Conservation (phyloP, 2,797 vertebrate species). For the Mycteria americana region DNA sequence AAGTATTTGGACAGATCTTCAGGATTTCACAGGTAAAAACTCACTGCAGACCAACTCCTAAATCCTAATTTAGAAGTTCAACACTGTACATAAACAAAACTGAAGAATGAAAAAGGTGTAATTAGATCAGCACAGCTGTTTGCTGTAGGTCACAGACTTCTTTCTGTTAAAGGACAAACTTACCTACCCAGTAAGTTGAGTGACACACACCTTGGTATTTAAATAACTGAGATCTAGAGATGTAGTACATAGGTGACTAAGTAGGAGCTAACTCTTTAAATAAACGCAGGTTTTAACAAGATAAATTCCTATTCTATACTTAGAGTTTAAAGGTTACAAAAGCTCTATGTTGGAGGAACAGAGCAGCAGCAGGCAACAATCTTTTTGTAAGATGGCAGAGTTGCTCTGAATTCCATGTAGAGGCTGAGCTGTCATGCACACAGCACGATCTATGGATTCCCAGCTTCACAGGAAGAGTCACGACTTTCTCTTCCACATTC, state of each 20-base stretch:
- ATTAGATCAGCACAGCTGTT: background rate
- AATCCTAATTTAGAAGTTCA: background rate
- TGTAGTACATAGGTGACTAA: constrained; percentile 20
- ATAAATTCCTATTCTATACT: background rate
- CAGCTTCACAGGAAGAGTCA: background rate
- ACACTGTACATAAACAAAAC: background rate
- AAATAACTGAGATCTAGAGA: constrained; percentile 25
- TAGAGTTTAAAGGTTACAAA: constrained; percentile 30
- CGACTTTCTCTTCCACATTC: background rate
- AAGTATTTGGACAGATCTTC: background rate
- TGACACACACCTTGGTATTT: constrained; percentile 55
- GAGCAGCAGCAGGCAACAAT: background rate
- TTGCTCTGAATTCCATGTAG: background rate
- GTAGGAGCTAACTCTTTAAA: constrained; percentile 9
- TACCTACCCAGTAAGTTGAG: background rate
- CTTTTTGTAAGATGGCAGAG: background rate
- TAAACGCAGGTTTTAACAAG: constrained; percentile 38
- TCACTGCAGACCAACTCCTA: background rate
- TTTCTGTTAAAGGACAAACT: background rate
- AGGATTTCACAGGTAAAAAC: background rate
- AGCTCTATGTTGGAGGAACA: background rate
- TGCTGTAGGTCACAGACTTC: background rate
- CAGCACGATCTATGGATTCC: background rate
- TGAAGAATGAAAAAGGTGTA: background rate
- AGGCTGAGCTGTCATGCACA: background rate